Base-by-base conservation (phyloP, 2,888 invertebrate species). In the Seira ritae region DNA sequence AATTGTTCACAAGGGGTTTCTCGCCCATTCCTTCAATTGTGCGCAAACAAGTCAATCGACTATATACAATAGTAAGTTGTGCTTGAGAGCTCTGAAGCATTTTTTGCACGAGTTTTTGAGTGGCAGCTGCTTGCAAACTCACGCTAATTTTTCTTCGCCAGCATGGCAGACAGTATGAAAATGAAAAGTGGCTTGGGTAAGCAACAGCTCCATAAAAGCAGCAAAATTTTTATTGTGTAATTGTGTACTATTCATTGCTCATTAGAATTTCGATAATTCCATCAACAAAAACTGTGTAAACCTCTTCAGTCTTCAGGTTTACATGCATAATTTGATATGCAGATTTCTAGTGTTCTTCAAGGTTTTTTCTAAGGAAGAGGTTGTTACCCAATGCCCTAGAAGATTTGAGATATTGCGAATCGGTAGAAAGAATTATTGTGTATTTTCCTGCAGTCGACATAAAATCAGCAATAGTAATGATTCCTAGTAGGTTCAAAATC, bases 111-210 rank as follows among this genome's bases (percentile, higher is more conserved):
- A n/a, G n/a, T n/a, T n/a, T 19, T 70, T 70, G 70, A 75, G 12
- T 67, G 75, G 68, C 75, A 75, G 75, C 67, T 75, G 75, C 42
- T 42, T 42, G 42, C 42, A 42, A 42, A 42, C 66, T 67, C 75
- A 75, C 75, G 75, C 66, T 67, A 70, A 42, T 68, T 70, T 50
- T 42, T 8, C 42, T 42, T 42, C 12, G 42, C 42, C 6, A 42
- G n/a, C 20, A 66, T 20, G 10, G 4, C n/a, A n/a, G 19, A 60
- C 15, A 60, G 60, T 4, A 60, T n/a, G 6, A 66, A 66, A 66
- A 8, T 66, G 66, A 20, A 42, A 42, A 42, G 42, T 42, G 12
- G 42, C 12, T 42, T 6, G 42, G 42, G 12, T 6, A 42, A 8
- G 42, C 6, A 12, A 12, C 42, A 8, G 42, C 6, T 6, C 6